phyloP scores from a whole-genome alignment of 1,140 invertebrate genomes.

The Batillaria attramentaria region DNA sequence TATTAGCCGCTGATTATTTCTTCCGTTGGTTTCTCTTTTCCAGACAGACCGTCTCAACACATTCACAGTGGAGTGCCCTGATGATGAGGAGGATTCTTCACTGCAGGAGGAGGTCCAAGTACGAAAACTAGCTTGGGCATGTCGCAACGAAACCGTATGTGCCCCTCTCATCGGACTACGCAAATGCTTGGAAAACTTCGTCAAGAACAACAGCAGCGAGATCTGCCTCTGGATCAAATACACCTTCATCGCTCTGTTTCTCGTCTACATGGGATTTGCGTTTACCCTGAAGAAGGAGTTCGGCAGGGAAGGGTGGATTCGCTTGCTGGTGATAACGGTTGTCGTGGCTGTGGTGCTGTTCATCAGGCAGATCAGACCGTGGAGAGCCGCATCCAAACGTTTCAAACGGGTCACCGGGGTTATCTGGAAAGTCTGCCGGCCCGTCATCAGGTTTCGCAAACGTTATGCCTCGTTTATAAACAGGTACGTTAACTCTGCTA shows the following conservation, averaged over 20 bases:
- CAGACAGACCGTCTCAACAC: no score
- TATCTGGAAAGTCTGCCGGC: not conserved
- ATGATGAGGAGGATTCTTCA: no score
- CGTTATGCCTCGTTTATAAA: not conserved
- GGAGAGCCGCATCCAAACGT: not conserved
- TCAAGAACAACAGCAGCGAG: no score
- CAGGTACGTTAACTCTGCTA: not conserved
- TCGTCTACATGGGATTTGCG: not conserved
- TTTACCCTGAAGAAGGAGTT: not conserved
- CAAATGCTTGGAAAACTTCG: not conserved
- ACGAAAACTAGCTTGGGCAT: no score
- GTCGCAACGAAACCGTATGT: slow-evolving; percentile 5
- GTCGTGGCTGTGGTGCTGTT: not conserved
- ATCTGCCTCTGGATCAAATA: not conserved
- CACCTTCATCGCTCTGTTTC: not conserved
- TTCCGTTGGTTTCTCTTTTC: no score
- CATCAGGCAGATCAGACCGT: not conserved
- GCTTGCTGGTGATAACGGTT: not conserved
- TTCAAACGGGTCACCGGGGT: not conserved
- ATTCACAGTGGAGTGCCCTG: no score
- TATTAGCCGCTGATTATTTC: no score
- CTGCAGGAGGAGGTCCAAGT: no score
- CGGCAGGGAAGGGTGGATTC: not conserved
- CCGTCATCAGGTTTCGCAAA: not conserved
- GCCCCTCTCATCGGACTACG: not conserved